Evolutionary conservation across 2,113 vertebrate species (phyloP).

Genomic region (Pituophis catenifer): DNA sequence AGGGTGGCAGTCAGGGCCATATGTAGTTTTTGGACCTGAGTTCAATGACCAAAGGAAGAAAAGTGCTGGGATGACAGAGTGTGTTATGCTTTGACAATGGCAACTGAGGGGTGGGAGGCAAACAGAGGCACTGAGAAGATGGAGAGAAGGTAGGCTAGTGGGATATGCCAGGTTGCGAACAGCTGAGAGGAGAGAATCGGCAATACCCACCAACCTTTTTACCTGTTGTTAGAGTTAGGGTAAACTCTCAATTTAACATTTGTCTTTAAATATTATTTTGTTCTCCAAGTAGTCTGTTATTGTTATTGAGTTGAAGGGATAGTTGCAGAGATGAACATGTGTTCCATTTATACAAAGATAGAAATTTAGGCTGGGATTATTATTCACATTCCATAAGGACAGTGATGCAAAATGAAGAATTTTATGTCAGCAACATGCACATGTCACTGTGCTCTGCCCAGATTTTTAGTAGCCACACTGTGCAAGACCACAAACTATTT

Average conservation of each 20-base stretch:
- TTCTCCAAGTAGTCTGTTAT: background rate
- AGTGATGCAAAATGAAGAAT: background rate
- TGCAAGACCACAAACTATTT: background rate
- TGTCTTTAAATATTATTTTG: background rate
- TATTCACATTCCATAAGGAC: background rate
- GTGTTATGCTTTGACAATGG: background rate
- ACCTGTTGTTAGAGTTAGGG: background rate
- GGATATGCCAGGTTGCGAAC: background rate
- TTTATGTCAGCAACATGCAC: background rate
- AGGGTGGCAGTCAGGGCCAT: background rate
- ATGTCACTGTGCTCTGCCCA: background rate
- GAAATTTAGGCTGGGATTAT: background rate
- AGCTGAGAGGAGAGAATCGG: background rate
- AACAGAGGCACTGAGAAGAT: background rate
- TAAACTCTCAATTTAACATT: background rate
- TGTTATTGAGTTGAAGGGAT: background rate
- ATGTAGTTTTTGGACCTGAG: background rate
- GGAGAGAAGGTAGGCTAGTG: background rate
- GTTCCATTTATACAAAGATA: background rate
- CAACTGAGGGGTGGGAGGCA: background rate
- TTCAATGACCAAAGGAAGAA: background rate
- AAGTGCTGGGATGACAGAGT: background rate
- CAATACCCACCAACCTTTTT: background rate
- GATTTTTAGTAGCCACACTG: background rate
- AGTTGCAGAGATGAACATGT: background rate